Evolutionary conservation across 2,888 invertebrate genomes (phyloP), one percentile per base, ranked within the genome.

Genomic region (Aleiodes testaceus): DNA sequence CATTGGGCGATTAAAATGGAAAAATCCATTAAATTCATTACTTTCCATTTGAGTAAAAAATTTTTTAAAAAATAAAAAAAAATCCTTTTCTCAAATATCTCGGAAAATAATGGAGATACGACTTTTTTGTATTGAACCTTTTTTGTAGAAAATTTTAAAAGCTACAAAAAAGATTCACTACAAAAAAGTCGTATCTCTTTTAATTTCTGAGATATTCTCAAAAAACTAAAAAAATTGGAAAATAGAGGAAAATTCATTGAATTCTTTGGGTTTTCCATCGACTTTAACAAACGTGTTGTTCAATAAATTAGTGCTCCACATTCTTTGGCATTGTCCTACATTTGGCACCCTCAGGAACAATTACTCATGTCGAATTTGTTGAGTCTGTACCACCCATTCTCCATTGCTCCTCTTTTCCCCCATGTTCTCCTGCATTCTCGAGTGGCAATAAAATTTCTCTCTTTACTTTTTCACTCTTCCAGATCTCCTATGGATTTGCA

Each of bases 281-380:
- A 36, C 36, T 36, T 36, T 36, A 36, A 36, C 36, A 36, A 36
- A 36, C 36, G 36, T 36, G 22, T 52, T 52, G 52, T 22, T 52
- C 20, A 52, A 20, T 22, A 53, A 45, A 55, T 67, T 67, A 55
- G 52, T 55, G 55, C 45, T 45, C 52, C 67, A 26, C 22, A 44
- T 42, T 50, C 49, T 53, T 67, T 53, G 53, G 73, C 70, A 74
- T 75, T 73, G 75, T 73, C 68, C 73, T 72, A 70, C 69, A 74
- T 74, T 74, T 67, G 73, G 68, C 50, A 59, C 65, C 49, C 50
- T n/a, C 55, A 36, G 53, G 45, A 71, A 63, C 75, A 61, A 76
- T 74, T 71, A 74, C 68, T 74, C 74, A 73, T 69, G 71, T 74
- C 70, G 72, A 74, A 73, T 69, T 74, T 72, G 68, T 74, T 53